A percentile compares a stretch with the other conserved stretches of the same genome.
Evolutionary conservation across 2,888 invertebrate species (phyloP).

Genomic region (Scrobipalpa costella): DNA sequence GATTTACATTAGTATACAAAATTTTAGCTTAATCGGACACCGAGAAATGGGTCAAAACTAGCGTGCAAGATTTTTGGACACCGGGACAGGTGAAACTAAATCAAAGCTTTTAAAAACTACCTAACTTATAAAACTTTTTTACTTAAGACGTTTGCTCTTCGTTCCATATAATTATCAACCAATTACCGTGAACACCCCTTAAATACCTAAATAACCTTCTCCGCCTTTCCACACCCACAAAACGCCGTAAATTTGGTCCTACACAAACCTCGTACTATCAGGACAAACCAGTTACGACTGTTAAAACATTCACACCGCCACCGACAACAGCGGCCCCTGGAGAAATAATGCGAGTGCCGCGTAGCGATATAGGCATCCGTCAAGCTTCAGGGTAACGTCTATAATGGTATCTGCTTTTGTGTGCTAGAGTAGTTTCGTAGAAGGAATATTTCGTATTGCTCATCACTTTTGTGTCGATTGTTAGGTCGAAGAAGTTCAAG

Average conservation of each 20-base stretch:
- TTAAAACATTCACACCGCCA: conserved; percentile 29
- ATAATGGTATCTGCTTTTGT: background rate
- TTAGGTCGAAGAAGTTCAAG: too few relatives aligned
- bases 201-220: background rate
- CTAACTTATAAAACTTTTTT: too few relatives aligned
- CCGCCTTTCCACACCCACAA: background rate
- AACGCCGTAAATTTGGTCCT: background rate
- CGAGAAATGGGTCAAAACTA: too few relatives aligned
- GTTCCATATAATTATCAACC: too few relatives aligned
- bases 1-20: too few relatives aligned
- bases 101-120: too few relatives aligned
- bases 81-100: too few relatives aligned
- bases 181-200: background rate
- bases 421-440: background rate
- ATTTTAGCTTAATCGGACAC: too few relatives aligned
- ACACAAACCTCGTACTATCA: conserved; percentile 13
- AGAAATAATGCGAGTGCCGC: conserved; percentile 30
- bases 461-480: too few relatives aligned
- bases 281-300: conserved; percentile 29
- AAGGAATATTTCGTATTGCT: too few relatives aligned
- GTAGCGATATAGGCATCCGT: conserved; percentile 24
- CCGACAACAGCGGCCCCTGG: conserved; percentile 23
- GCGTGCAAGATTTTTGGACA: too few relatives aligned
- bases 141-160: too few relatives aligned
- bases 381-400: conserved; percentile 20